Evolutionary conservation across 2,797 vertebrate species (phyloP), one percentile per base, ranked within the genome.

Genomic region (Enteromius radiatus): DNA sequence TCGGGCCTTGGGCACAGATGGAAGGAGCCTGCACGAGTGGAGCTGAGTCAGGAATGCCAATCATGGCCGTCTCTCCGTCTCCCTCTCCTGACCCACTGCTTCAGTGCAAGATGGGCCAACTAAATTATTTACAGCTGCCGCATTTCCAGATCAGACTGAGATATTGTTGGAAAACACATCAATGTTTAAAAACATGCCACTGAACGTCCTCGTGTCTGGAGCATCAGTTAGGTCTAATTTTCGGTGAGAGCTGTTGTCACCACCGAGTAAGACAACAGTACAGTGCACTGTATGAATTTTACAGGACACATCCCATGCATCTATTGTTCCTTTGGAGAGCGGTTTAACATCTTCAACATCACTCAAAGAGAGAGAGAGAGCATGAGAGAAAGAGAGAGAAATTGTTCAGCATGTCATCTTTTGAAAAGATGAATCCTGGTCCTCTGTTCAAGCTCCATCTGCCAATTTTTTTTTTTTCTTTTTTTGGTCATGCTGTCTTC

Each of bases 101-200:
- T 89, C 89, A 87, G 85, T 84, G 86, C 84, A 86, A 89, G 91
- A 90, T 86, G 84, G 90, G 87, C 87, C 78, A 87, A 89, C 89
- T 92, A 91, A 93, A 94, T 95, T 92, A 94, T 95, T 94, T 75
- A 80, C 78, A 9, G 59, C 84, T 65, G 89, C 90, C 91, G 91
- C 91, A 76, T 90, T 91, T 91, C 92, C 89, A 92, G 93, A 94
- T 94, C 93, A 94, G 93, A 94, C 88, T 86, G 90, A 91, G 91
- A 92, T 93, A 93, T 89, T 92, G 93, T 94, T 94, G 92, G 82
- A 91, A 91, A 91, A 89, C 88, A 78, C 91, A 94, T 94, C 90
- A 94, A 95, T 95, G 92, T 94, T 94, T 95, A 92, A 95, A 94
- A 90, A 89, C 88, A 89, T 92, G 92, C 89, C 91, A 87, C 89